Evolutionary conservation across 2,113 vertebrate genomes (phyloP), one percentile per base, ranked within the genome.

Genomic region (Connochaetes taurinus): DNA sequence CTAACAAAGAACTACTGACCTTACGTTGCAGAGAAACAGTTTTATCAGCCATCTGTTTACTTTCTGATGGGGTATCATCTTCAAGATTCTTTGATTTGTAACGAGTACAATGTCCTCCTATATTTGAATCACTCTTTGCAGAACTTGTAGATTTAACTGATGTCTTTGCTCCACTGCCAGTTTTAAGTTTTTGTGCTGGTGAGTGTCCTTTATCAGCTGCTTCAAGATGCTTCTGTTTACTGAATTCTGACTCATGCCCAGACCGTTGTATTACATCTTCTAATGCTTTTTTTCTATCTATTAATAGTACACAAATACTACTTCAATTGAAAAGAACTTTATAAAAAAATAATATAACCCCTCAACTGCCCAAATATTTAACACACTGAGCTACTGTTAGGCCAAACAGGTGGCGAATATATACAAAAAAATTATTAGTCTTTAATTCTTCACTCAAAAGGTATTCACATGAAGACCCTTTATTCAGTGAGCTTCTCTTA

Each of bases 221-320:
- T 67, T 98, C 98, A 29, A 96, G 90, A 1, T 98, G 98, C 31
- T 98, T 99, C 88, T 98, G 98, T 80, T 99, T 99, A 71, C 27
- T 98, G 91, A 96, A 95, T 88, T 98, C 98, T 76, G 98, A 94
- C 33, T 92, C 97, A 25, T 98, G 98, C 2, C 98, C 98, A 90
- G 98, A 53, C 13, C 96, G 98, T 43, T 98, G 98, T 97, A 98
- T 97, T 58, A 94, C 87, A 17, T 98, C 98, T 90, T 99, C 98
- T 92, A 98, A 96, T 13, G 97, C 97, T 36, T 98, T 98, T 97
- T 98, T 98, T 23, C 97, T 97, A 62, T 99, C 99, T 99, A 96
- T 3, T 92, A 84, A 81, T 29, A 9, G n/a, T 13, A 97, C 4
- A 53, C 12, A 76, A 64, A 45, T 47, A 64, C 21, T 89, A 71